Base-by-base conservation (phyloP, 2,797 vertebrate genomes). In the Pangasius krempfi region DNA sequence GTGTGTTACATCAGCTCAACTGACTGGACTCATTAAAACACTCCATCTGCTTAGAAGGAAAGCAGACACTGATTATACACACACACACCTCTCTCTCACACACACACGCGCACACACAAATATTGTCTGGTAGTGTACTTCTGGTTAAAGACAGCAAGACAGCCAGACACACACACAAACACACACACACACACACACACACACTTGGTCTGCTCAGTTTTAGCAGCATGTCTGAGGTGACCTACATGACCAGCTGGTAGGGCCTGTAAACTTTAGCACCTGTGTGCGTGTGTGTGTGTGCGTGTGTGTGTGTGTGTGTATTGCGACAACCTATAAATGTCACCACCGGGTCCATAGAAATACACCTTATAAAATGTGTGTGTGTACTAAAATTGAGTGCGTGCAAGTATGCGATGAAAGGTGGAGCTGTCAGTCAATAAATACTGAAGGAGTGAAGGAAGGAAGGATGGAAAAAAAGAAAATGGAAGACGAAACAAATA, bases 111-210 rank as follows among this genome's bases (percentile, higher is more conserved):
- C 18, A 33, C 76, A 20, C 47, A 78, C 37, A 73, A 25, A 47
- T 47, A 47, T 47, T 47, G 44, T 47, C 44, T 47, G 44, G 44
- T 47, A 47, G 44, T 47, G 44, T 47, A 47, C 44, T 47, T 8
- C 44, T 9, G 44, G 44, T 47, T 47, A 47, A 47, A 47, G 44
- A 47, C 44, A 47, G 44, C 44, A 8, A 47, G 44, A 47, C 44
- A 47, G 44, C 44, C 50, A 44, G 40, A 20, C 76, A 54, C 86
- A 22, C 44, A 30, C 37, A 37, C 86, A 64, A 58, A 52, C 85
- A 78, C 85, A 76, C 73, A 86, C 40, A 86, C 73, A 22, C 86
- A 80, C 75, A 70, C 79, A 83, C 79, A 82, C 86, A 82, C 52
- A 50, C 78, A 75, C 25, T 54, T 68, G 86, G 73, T 50, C 27